A percentile compares a stretch with the other conserved stretches of the same genome.
Evolutionary conservation across 2,797 vertebrate species (phyloP).

Genomic region (Melanotaenia boesemani): DNA sequence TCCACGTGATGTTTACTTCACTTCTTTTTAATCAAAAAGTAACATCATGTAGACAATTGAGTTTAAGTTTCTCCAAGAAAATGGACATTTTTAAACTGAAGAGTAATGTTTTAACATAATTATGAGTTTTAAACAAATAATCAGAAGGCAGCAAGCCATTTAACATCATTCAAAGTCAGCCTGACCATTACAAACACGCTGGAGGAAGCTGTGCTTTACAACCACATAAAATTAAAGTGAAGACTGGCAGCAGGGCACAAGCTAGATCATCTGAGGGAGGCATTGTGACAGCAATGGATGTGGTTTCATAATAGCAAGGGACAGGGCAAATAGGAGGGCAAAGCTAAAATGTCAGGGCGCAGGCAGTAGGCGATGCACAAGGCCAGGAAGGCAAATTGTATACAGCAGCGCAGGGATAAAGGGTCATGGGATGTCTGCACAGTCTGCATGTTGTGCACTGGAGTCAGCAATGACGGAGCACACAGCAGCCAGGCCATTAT

Average conservation of each 20-base stretch:
- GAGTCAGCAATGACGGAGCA: slow-evolving; percentile 62
- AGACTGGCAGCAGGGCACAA: slow-evolving; percentile 5
- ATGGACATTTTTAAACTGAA: too few species aligned
- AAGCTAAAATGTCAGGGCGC: slow-evolving; percentile 70
- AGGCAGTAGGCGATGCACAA: slow-evolving; percentile 14
- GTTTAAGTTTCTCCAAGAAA: neutral
- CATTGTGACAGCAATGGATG: slow-evolving; percentile 53
- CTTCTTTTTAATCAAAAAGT: slow-evolving; percentile 1
- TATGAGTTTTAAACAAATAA: too few species aligned
- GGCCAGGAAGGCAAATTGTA: slow-evolving; percentile 40
- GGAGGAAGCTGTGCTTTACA: neutral
- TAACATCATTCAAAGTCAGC: neutral
- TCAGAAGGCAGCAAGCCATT: too few species aligned
- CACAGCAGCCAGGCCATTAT: slow-evolving; percentile 28
- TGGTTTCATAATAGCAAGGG: slow-evolving; percentile 54
- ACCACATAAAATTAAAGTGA: neutral
- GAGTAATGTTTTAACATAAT: too few species aligned
- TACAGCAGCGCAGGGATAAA: slow-evolving; percentile 22
- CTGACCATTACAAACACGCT: neutral
- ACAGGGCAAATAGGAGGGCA: slow-evolving; percentile 60
- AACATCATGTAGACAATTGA: neutral
- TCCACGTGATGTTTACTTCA: neutral
- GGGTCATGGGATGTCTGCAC: slow-evolving; percentile 54
- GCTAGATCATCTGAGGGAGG: slow-evolving; percentile 41
- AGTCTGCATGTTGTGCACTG: slow-evolving; percentile 58